A percentile compares a stretch with the other conserved stretches of the same genome.
Conservation (phyloP, 2,888 invertebrate genomes). For the Glyphotaelius pellucidus region DNA sequence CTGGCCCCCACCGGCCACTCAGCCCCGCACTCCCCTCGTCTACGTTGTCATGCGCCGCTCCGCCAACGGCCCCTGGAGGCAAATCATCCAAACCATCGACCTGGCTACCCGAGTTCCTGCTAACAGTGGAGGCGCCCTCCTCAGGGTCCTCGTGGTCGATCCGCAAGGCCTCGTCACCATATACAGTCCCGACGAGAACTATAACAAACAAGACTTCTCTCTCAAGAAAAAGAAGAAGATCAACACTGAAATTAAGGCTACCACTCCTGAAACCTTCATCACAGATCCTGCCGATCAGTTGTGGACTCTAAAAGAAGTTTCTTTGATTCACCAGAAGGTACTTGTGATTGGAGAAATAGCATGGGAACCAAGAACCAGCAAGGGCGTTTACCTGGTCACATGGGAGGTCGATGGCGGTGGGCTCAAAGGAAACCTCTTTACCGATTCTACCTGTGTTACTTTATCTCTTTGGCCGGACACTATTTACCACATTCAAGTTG, state of each 20-base stretch:
- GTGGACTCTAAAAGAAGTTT: conserved; percentile 83
- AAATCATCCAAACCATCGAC: conserved; percentile 82
- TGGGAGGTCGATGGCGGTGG: conserved; percentile 92
- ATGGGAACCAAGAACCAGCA: conserved; percentile 83
- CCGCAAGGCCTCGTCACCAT: conserved; percentile 84
- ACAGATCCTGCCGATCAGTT: conserved; percentile 75
- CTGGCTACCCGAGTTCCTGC: conserved; percentile 81
- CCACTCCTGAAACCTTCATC: conserved; percentile 75
- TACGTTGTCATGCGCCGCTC: conserved; percentile 85
- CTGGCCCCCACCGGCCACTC: conserved; percentile 81
- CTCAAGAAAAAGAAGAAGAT: conserved; percentile 73
- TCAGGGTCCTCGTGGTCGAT: conserved; percentile 84
- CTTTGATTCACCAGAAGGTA: conserved; percentile 85
- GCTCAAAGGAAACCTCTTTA: conserved; percentile 88
- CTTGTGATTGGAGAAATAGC: conserved; percentile 84
- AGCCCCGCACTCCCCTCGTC: conserved; percentile 79
- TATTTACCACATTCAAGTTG: conserved; percentile 88
- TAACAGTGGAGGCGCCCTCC: conserved; percentile 81
- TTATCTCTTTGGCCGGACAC: conserved; percentile 89
- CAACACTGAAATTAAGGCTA: conserved; percentile 75
- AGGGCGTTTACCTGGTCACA: conserved; percentile 86
- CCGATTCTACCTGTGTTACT: conserved; percentile 87
- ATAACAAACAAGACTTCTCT: conserved; percentile 70
- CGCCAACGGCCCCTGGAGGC: conserved; percentile 81
- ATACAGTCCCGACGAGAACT: conserved; percentile 82